phyloP scores from a whole-genome alignment of 2,113 vertebrate species.

The Girardinichthys multiradiatus region DNA sequence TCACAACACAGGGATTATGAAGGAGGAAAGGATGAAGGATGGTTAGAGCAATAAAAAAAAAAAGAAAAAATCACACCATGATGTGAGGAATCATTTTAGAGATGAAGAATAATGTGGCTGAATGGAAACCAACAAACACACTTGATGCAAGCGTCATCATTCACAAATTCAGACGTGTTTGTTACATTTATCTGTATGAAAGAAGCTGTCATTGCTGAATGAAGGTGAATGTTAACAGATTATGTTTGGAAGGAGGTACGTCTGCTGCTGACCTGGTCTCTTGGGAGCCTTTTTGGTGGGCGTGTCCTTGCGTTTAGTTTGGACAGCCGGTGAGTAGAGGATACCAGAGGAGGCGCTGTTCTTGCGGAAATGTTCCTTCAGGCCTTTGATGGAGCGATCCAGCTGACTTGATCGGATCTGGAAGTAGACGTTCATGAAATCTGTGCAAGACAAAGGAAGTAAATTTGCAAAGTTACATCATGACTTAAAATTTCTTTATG shows the following conservation, averaged over 20 bases:
- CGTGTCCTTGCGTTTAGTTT: slow-evolving; percentile 96
- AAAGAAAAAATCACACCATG: not conserved
- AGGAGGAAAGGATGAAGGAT: slow-evolving; percentile 63
- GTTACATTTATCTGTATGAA: not conserved
- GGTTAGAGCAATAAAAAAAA: slow-evolving; percentile 39
- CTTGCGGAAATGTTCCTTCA: slow-evolving; percentile 97
- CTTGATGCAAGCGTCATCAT: not conserved
- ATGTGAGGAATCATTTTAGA: not conserved
- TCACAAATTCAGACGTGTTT: slow-evolving; percentile 1
- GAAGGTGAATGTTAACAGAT: not conserved
- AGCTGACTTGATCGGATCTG: slow-evolving; percentile 96
- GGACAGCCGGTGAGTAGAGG: slow-evolving; percentile 93
- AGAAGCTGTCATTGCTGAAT: not conserved
- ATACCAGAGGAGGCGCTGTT: slow-evolving; percentile 89
- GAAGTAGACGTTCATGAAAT: slow-evolving; percentile 99
- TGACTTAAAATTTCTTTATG: not conserved
- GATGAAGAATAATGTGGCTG: slow-evolving; percentile 20
- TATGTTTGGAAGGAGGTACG: too few relatives aligned
- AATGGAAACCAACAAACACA: not conserved
- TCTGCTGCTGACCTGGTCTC: slow-evolving; percentile 87
- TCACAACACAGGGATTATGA: slow-evolving; percentile 71
- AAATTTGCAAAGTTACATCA: not conserved
- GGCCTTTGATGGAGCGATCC: slow-evolving; percentile 94
- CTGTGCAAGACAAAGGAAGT: slow-evolving; percentile 68
- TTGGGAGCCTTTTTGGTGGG: slow-evolving; percentile 94